Base-by-base conservation (phyloP, 2,888 invertebrate genomes). In the Onthophagus sagittarius region DNA sequence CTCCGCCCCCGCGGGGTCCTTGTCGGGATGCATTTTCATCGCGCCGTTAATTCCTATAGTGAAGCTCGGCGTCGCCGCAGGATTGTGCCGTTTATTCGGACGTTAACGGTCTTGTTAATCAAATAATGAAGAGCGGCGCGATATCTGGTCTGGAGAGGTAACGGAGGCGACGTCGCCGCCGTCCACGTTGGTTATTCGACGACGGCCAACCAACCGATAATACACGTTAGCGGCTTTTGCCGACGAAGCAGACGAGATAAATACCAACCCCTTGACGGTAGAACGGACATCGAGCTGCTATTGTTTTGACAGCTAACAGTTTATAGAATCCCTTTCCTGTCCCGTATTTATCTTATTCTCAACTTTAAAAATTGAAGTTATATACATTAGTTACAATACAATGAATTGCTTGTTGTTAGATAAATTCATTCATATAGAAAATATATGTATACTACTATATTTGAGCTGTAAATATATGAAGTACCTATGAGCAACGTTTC, bases 51-150 rank as follows among this genome's bases (percentile, higher is more conserved):
- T 80, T 79, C 78, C 71, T 77, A 23, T 23, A 75, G 78, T 78
- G 79, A 78, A 80, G 76, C 78, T 11, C 32, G 75, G 78, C 76
- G 74, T 76, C 75, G 77, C 23, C 23, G 23, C 23, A 23, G 23
- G 79, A 80, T 80, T 80, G 79, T 77, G 79, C 80, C 79, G 79
- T 81, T 81, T 81, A 80, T 80, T 80, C 77, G 76, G 74, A 79
- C 79, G 78, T 79, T 80, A 80, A 80, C 80, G 77, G 77, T 76
- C 75, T 75, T 23, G 31, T 76, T 80, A 80, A 80, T 80, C 79
- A 53, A 53, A 53, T 53, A 53, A 53, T 53, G 39, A 53, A 53
- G 39, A 53, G 39, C 39, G 39, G 39, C 39, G 39, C 39, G 39
- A 53, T 53, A 53, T 53, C 39, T 53, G 39, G 9, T 53, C 39